Base-by-base conservation (phyloP, 2,797 vertebrate species). In the Mionectes olivaceus region DNA sequence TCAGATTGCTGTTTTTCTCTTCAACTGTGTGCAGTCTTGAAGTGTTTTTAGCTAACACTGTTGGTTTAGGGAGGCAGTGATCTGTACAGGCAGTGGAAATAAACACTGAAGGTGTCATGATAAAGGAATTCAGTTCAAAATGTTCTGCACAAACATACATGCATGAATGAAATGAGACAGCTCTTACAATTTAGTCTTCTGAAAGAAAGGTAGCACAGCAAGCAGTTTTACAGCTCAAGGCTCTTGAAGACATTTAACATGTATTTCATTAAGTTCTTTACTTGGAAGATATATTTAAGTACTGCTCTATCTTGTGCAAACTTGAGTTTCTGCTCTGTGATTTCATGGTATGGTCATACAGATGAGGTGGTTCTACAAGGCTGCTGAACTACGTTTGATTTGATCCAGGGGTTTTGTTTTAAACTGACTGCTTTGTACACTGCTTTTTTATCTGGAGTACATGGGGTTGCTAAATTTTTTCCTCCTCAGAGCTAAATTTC, bases 241-340 rank as follows among this genome's bases (percentile, higher is more conserved):
- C 65, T 95, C 69, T 78, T 82, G 55, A 57, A 87, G 83, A 76
- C 32, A 49, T 91, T 59, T 79, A 79, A 76, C 47, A 19, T 25
- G 21, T 83, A 78, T 85, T 63, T 95, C 47, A 50, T 77, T 87
- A 41, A 70, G 39, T 83, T 95, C 68, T 95, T 71, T 70, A 77
- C 11, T 46, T 85, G 32, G 47, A 57, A 71, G 22, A 24, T 68
- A 23, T 75, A 28, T 78, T 77, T 87, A 83, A 52, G 18, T 91
- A 74, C 57, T 89, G 11, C 35, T 83, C 23, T 77, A 9, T 35
- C 28, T 92, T 63, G 63, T 90, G 47, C 44, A 83, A 23, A 63
- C 55, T 63, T 71, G 33, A 70, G 28, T 68, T 91, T 88, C 53
- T 87, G 69, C 37, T 60, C 55, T 78, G 13, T 81, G 32, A 19